A percentile compares a stretch with the other conserved stretches of the same genome.
Evolutionary conservation across 2,797 vertebrate species (phyloP).

Genomic region (Ctenochaetus hawaiiensis): DNA sequence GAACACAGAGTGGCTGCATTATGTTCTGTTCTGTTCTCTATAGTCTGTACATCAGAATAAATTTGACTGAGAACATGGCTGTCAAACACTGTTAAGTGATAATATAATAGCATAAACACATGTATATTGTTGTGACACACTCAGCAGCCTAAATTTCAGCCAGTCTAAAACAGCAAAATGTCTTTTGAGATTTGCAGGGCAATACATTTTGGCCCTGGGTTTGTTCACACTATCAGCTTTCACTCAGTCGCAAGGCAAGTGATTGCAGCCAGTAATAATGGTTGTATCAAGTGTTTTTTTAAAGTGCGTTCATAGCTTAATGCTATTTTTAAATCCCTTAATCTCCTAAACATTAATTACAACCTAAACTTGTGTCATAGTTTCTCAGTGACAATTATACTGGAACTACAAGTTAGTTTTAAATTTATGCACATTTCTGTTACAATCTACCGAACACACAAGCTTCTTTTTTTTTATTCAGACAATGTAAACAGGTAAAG

Average conservation of each 20-base stretch:
- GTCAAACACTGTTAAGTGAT: neutral
- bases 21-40: neutral
- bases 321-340: conserved; percentile 11
- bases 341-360: neutral
- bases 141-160: neutral
- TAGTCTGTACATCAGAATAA: neutral
- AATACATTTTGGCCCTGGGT: conserved; percentile 13
- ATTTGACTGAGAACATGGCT: neutral
- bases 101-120: neutral
- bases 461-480: neutral
- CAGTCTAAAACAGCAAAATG: conserved; percentile 1
- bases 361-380: neutral
- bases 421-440: neutral
- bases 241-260: conserved; percentile 4
- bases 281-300: conserved; percentile 12
- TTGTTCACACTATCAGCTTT: conserved; percentile 18
- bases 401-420: neutral
- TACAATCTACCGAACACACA: neutral
- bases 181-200: conserved; percentile 4
- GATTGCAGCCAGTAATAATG: conserved; percentile 4
- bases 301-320: neutral
- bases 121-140: conserved; percentile 1
- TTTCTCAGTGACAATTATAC: neutral
- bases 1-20: neutral
- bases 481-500: neutral